These are phyloP conservation scores for Plumapathes pennacea DNA, from an alignment of 92 coral and sea anemone species.

Conservation along the genomic window DNA sequence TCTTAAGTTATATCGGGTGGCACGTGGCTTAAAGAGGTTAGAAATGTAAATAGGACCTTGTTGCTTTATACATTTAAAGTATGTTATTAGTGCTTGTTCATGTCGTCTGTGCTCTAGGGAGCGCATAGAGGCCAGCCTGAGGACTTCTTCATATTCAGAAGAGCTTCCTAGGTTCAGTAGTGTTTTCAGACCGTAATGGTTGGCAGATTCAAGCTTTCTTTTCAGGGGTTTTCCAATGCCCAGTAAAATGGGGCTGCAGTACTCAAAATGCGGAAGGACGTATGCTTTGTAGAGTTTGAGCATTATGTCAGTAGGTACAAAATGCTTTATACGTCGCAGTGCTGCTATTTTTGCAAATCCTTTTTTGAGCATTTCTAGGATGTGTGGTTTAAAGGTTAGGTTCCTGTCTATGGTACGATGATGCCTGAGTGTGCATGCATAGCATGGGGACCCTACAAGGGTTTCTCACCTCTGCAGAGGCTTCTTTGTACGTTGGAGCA, in stretches of 20 bases:
- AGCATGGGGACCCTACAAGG: no score
- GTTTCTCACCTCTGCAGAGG: no score
- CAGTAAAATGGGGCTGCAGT: conserved; percentile 22
- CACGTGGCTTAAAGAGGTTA: conserved; percentile 7
- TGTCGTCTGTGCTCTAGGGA: conserved; percentile 10
- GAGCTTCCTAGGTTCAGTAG: conserved; percentile 11
- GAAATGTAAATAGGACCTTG: background rate
- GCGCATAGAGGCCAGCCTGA: conserved; percentile 5
- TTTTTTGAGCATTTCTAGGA: conserved; percentile 7
- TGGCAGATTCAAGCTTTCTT: conserved; percentile 10
- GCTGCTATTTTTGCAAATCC: conserved; percentile 23
- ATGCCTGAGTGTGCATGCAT: no score
- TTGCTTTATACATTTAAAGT: background rate
- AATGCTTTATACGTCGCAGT: conserved; percentile 5
- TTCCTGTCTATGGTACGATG: conserved; percentile 11
- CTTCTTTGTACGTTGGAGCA: no score
- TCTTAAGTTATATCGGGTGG: conserved; percentile 11
- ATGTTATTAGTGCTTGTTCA: conserved; percentile 9
- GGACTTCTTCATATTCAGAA: no score
- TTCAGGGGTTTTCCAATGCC: conserved; percentile 8
- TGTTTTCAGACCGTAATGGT: conserved; percentile 15
- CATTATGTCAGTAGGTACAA: conserved; percentile 9
- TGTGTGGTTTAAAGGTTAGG: conserved; percentile 12
- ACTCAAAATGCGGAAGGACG: conserved; percentile 23
- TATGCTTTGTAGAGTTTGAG: conserved; percentile 11